Conservation (phyloP, 1,140 invertebrate genomes). For the Lasioglossum baleicum region DNA sequence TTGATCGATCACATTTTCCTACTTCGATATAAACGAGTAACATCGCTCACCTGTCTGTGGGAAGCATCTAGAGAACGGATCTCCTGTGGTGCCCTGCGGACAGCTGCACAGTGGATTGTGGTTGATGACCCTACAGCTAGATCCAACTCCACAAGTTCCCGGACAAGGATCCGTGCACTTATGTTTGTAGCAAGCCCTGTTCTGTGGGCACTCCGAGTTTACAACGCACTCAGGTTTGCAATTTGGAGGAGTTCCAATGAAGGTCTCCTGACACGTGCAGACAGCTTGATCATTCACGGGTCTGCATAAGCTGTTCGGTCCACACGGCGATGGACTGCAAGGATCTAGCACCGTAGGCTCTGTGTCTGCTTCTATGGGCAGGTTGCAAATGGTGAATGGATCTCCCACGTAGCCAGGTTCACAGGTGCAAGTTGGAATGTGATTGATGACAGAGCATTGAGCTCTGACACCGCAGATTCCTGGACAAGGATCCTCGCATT, state of each 20-base stretch:
- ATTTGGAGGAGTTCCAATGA: constrained; percentile 83
- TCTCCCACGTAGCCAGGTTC: constrained; percentile 81
- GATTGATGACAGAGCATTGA: constrained; percentile 83
- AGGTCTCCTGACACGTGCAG: constrained; percentile 81
- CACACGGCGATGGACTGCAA: constrained; percentile 81
- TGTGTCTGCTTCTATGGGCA: constrained; percentile 64
- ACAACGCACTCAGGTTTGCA: constrained; percentile 90
- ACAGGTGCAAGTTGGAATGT: constrained; percentile 85
- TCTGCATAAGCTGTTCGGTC: constrained; percentile 81
- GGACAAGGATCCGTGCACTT: constrained; percentile 90
- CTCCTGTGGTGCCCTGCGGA: constrained; percentile 83
- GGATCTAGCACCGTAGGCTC: constrained; percentile 72
- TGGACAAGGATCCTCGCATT: constrained; percentile 83
- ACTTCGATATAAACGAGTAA: no score
- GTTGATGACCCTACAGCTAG: constrained; percentile 88
- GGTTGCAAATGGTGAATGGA: constrained; percentile 81
- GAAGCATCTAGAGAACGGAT: constrained; percentile 85
- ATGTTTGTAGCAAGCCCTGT: constrained; percentile 87
- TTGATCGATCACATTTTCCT: no score
- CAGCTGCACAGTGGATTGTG: constrained; percentile 89
- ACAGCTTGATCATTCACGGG: constrained; percentile 79
- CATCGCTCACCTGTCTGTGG: constrained; percentile 62
- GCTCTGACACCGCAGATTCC: constrained; percentile 81
- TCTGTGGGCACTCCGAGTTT: constrained; percentile 89
- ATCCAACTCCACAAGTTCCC: constrained; percentile 88